phyloP scores from a whole-genome alignment of 2,113 vertebrate genomes.

The Dasyurus viverrinus region DNA sequence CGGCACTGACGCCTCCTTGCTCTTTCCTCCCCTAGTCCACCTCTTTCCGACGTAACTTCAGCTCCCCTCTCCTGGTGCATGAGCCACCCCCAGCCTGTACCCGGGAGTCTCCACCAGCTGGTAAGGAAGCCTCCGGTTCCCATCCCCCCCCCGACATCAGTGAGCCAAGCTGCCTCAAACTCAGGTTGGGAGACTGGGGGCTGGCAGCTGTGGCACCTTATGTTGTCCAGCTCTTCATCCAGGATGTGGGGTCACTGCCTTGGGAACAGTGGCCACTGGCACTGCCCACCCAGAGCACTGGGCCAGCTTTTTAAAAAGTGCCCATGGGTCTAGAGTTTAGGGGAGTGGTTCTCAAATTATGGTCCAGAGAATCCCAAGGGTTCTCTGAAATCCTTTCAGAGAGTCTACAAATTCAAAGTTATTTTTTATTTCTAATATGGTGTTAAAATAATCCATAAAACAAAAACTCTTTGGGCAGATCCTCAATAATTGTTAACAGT shows the following conservation, averaged over 20 bases:
- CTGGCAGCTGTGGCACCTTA: no score
- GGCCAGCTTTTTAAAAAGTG: not conserved
- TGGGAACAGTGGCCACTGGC: not conserved
- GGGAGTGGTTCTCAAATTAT: no score
- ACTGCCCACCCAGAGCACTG: not conserved
- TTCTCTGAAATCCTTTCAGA: no score
- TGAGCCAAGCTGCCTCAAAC: not conserved
- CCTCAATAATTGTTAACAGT: no score
- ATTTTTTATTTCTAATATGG: no score
- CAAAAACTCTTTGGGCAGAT: no score
- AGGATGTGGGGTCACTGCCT: not conserved
- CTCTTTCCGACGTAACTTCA: slow-evolving; percentile 95
- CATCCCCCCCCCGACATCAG: not conserved
- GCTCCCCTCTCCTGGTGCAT: slow-evolving; percentile 90
- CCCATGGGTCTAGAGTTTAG: not conserved
- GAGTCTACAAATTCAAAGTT: no score
- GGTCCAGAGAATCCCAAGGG: no score
- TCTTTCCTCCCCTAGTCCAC: slow-evolving; percentile 82
- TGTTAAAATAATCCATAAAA: no score
- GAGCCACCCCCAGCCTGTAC: slow-evolving; percentile 84
- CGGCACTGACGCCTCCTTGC: not conserved
- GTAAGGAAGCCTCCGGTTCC: slow-evolving; percentile 51
- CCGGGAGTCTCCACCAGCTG: slow-evolving; percentile 86
- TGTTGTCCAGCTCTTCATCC: not conserved
- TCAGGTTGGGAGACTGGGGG: not conserved